Conservation (phyloP, 1,140 invertebrate species). For the Drosophila murphyi region DNA sequence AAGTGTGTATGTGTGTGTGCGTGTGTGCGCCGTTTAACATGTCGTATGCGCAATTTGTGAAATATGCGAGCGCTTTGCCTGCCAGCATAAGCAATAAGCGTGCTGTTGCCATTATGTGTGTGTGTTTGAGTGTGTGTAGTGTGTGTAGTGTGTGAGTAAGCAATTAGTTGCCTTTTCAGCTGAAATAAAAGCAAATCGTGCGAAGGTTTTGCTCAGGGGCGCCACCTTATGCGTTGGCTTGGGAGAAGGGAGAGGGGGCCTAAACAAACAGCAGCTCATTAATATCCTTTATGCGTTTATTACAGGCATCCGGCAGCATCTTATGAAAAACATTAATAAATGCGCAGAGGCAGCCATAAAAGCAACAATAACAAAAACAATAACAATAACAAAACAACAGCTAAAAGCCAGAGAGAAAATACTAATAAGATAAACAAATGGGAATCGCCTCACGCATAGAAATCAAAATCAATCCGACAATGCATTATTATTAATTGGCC, state of each 20-base stretch:
- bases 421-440: constrained; percentile 57
- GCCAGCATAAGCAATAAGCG: constrained; percentile 74
- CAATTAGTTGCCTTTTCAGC: constrained; percentile 83
- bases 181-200: constrained; percentile 77
- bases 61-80: constrained; percentile 69
- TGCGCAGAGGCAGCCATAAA: constrained; percentile 41
- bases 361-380: constrained; percentile 17
- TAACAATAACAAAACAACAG: constrained; percentile 12
- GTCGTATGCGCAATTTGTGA: constrained; percentile 83
- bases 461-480: constrained; percentile 71
- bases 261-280: constrained; percentile 78
- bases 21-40: constrained; percentile 74
- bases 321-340: constrained; percentile 76
- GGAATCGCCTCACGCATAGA: constrained; percentile 41
- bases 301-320: constrained; percentile 63
- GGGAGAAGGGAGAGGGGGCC: neutral
- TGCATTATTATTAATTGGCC: constrained; percentile 64
- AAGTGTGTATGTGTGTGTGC: constrained; percentile 37
- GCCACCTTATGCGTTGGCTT: neutral
- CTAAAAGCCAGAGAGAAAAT: constrained; percentile 18
- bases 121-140: constrained; percentile 16
- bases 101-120: constrained; percentile 3
- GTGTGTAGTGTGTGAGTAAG: constrained; percentile 64
- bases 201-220: constrained; percentile 6
- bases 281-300: constrained; percentile 83